Evolutionary conservation across 2,888 invertebrate species (phyloP), one percentile per base, ranked within the genome.

Genomic region (Asteroscopus sphinx): DNA sequence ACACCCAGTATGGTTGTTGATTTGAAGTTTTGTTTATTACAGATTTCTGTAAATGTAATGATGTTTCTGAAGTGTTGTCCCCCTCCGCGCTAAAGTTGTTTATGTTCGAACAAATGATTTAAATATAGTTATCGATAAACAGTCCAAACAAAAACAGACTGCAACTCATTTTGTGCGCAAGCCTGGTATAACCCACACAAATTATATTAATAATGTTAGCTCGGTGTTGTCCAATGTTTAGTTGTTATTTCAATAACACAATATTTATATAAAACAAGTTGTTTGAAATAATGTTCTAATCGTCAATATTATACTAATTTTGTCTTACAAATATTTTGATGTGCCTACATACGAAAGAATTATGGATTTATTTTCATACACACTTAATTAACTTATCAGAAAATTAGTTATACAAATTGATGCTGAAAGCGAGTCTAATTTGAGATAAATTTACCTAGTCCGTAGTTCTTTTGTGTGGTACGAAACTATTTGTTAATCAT

Each of bases 191-290:
- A 44, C n/a, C 2, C 41, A 40, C 53, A 37, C 44, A 35, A 44
- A 65, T 21, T 33, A 44, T 47, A 30, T 15, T 70, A 26, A 46
- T 58, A 26, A 58, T 36, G 28, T 52, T 58, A 71, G 40, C 13
- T 52, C 59, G 48, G 44, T 71, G 67, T 71, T 71, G 71, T 67
- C 52, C 33, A 9, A 52, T 58, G 67, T 46, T 62, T 45, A 32
- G 39, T 66, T 48, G 47, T 64, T 49, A 46, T 56, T 64, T 55
- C n/a, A 66, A 48, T 71, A 68, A 68, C 53, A 53, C 59, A 53
- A 26, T 36, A 61, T 36, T 54, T 67, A 40, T 26, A 36, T 30
- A 28, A 37, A 73, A 54, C 68, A 73, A 61, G 17, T 45, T 51
- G 45, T 51, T 42, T 53, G 33, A 53, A 21, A 33, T 40, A 15